A percentile compares a stretch with the other conserved stretches of the same genome.
These are phyloP conservation scores for Naja naja DNA, from an alignment of 2,113 vertebrate genomes.

Conservation along the genomic window DNA sequence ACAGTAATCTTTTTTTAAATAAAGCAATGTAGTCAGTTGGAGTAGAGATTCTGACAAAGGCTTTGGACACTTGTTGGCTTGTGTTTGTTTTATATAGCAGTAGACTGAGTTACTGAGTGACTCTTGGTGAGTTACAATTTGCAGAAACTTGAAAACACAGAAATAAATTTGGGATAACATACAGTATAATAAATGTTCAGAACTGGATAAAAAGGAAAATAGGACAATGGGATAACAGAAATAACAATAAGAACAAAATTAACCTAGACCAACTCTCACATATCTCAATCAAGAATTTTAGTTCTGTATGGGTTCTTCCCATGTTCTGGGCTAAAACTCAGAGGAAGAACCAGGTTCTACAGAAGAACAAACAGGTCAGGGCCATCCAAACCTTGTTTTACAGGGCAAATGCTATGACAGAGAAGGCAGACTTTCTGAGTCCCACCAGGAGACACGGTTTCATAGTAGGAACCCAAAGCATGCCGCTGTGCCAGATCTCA, in stretches of 20 bases:
- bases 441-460: neutral
- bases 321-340: neutral
- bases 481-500: neutral
- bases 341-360: neutral
- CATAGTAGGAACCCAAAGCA: neutral
- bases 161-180: neutral
- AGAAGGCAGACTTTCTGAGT: neutral
- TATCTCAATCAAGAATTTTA: neutral
- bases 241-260: neutral
- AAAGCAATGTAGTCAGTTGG: too few species aligned
- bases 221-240: neutral
- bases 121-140: neutral
- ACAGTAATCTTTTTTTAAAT: too few species aligned
- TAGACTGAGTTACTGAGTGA: neutral
- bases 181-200: neutral
- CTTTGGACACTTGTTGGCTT: neutral
- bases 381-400: neutral
- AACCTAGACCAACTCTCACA: neutral
- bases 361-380: neutral
- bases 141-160: neutral
- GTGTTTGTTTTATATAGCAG: neutral
- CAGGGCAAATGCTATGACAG: neutral
- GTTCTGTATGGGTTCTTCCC: neutral
- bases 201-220: neutral
- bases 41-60: too few species aligned